Evolutionary conservation across 2,888 invertebrate genomes (phyloP).

Genomic region (Chelonus formosanus): DNA sequence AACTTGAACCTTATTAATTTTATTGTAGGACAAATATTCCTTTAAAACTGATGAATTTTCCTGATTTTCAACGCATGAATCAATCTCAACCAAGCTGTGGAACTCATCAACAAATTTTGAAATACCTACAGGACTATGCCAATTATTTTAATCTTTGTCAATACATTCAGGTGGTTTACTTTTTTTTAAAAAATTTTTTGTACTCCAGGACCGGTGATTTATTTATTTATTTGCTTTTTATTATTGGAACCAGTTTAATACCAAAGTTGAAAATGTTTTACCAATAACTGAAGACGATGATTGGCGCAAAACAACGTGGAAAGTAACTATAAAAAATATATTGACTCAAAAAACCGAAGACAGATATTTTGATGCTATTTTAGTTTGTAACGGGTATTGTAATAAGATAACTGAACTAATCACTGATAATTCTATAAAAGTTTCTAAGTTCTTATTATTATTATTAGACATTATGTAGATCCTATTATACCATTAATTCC

Average conservation of each 20-base stretch:
- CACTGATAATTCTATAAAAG: no score
- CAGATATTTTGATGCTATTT: slow-evolving; percentile 71
- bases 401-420: no score
- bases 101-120: slow-evolving; percentile 72
- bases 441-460: neutral
- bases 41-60: slow-evolving; percentile 81
- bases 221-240: no score
- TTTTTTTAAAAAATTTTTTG: slow-evolving; percentile 7
- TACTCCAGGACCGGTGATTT: neutral
- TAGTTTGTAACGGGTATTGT: slow-evolving; percentile 73
- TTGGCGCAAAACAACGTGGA: slow-evolving; percentile 61
- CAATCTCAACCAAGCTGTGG: slow-evolving; percentile 71
- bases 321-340: slow-evolving; percentile 66
- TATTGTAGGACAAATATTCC: slow-evolving; percentile 77
- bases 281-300: slow-evolving; percentile 49
- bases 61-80: slow-evolving; percentile 73
- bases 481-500: slow-evolving; percentile 66
- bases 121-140: slow-evolving; percentile 75
- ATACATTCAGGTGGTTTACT: slow-evolving; percentile 70
- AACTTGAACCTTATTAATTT: slow-evolving; percentile 11
- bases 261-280: slow-evolving; percentile 66
- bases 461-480: slow-evolving; percentile 66
- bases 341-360: slow-evolving; percentile 63
- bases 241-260: slow-evolving; percentile 62
- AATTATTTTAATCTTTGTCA: slow-evolving; percentile 71